phyloP scores from a whole-genome alignment of 2,113 vertebrate species.

The Brevimyrus niger region DNA sequence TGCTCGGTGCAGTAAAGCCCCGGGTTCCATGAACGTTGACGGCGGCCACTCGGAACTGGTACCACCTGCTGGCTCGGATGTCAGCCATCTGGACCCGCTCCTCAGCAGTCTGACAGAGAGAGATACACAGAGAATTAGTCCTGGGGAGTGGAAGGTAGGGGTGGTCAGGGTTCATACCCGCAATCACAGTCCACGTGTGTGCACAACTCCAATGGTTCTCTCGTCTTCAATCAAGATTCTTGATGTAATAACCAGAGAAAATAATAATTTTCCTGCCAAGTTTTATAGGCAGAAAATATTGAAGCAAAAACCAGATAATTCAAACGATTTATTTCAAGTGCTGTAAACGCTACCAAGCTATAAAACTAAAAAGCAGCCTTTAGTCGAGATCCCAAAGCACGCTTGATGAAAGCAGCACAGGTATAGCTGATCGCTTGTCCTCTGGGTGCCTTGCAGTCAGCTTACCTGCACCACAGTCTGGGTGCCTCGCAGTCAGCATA shows the following conservation, averaged over 20 bases:
- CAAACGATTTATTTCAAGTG: not conserved
- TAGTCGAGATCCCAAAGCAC: not conserved
- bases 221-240: not conserved
- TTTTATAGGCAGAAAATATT: not conserved
- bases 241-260: conserved; percentile 2
- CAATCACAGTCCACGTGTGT: not conserved
- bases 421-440: not conserved
- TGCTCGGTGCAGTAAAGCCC: conserved; percentile 86
- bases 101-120: conserved; percentile 66
- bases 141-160: not conserved
- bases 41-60: conserved; percentile 87
- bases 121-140: conserved; percentile 1
- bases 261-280: not conserved
- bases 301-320: not conserved
- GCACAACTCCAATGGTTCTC: not conserved
- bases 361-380: not conserved
- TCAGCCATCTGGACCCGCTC: conserved; percentile 62
- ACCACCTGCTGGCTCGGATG: conserved; percentile 76
- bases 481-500: conserved; percentile 34
- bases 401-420: not conserved
- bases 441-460: not conserved
- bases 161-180: not conserved
- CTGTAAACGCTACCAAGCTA: not conserved
- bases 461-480: conserved; percentile 75
- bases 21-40: conserved; percentile 79